Evolutionary conservation across 1,140 invertebrate genomes (phyloP).

Genomic region (Drosophila truncata): DNA sequence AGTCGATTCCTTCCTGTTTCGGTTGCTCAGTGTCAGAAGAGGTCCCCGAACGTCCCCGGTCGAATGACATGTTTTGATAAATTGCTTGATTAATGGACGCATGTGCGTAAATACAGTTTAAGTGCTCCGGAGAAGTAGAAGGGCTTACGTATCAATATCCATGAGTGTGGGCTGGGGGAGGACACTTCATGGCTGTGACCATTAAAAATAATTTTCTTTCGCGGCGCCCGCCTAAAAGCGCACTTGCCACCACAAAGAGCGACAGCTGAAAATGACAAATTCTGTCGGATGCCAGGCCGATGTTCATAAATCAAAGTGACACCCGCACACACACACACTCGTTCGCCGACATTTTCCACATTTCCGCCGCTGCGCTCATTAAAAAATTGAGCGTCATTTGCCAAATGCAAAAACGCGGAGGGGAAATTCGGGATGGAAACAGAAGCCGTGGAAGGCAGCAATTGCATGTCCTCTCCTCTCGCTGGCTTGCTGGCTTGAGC

Average conservation of each 20-base stretch:
- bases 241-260: slow-evolving; percentile 43
- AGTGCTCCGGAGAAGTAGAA: slow-evolving; percentile 54
- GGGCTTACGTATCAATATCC: slow-evolving; percentile 61
- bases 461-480: slow-evolving; percentile 59
- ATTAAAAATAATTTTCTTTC: slow-evolving; percentile 76
- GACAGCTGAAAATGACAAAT: slow-evolving; percentile 55
- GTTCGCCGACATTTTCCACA: slow-evolving; percentile 36
- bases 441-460: slow-evolving; percentile 44
- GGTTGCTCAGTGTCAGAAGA: slow-evolving; percentile 24
- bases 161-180: slow-evolving; percentile 5
- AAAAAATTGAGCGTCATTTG: slow-evolving; percentile 81
- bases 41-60: slow-evolving; percentile 20
- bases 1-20: slow-evolving; percentile 40
- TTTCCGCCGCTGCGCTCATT: slow-evolving; percentile 73
- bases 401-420: slow-evolving; percentile 50
- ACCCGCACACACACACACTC: slow-evolving; percentile 25
- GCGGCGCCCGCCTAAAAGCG: slow-evolving; percentile 51
- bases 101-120: slow-evolving; percentile 76
- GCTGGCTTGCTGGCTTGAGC: slow-evolving; percentile 41
- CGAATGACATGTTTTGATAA: slow-evolving; percentile 79
- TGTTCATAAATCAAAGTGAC: slow-evolving; percentile 78
- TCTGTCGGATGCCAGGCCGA: slow-evolving; percentile 64
- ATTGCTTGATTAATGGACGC: slow-evolving; percentile 80
- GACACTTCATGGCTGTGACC: slow-evolving; percentile 55
- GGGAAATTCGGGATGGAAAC: neutral